These are phyloP conservation scores for Subanguina moxae DNA, from an alignment of 1,140 invertebrate genomes.

Conservation along the genomic window DNA sequence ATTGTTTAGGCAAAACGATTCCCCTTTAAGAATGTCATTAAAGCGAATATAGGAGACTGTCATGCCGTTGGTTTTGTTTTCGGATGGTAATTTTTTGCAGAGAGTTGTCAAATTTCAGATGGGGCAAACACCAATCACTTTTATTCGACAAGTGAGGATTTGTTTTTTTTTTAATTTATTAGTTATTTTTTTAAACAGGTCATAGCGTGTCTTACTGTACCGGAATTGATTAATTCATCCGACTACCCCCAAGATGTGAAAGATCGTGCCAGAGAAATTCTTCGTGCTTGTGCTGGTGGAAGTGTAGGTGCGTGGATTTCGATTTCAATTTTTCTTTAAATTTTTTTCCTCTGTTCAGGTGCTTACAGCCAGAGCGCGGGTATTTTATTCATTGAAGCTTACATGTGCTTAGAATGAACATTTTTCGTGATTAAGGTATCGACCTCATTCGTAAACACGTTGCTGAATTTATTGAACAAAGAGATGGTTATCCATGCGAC, in stretches of 20 bases:
- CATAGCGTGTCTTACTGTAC: conserved; percentile 74
- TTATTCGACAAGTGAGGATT: conserved; percentile 64
- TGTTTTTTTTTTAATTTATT: too few species aligned
- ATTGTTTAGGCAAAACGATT: conserved; percentile 13
- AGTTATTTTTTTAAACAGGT: conserved; percentile 60
- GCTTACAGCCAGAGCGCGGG: conserved; percentile 90
- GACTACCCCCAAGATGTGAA: conserved; percentile 81
- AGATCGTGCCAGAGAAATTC: conserved; percentile 70
- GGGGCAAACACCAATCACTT: conserved; percentile 87
- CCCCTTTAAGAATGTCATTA: conserved; percentile 89
- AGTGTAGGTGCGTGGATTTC: conserved; percentile 62
- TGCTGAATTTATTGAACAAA: conserved; percentile 77
- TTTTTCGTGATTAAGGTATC: conserved; percentile 68
- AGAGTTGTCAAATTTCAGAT: conserved; percentile 62
- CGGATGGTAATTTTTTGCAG: too few species aligned
- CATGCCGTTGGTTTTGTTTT: conserved; percentile 72
- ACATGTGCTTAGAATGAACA: too few species aligned
- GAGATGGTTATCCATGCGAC: conserved; percentile 75
- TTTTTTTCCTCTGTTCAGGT: conserved; percentile 61
- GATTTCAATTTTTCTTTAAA: conserved; percentile 13
- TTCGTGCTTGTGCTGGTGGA: conserved; percentile 79
- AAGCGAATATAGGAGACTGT: conserved; percentile 95
- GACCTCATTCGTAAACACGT: conserved; percentile 83
- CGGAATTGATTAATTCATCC: conserved; percentile 70
- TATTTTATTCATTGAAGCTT: too few species aligned